phyloP scores from a whole-genome alignment of 2,888 invertebrate species.

The Thymelicus sylvestris region DNA sequence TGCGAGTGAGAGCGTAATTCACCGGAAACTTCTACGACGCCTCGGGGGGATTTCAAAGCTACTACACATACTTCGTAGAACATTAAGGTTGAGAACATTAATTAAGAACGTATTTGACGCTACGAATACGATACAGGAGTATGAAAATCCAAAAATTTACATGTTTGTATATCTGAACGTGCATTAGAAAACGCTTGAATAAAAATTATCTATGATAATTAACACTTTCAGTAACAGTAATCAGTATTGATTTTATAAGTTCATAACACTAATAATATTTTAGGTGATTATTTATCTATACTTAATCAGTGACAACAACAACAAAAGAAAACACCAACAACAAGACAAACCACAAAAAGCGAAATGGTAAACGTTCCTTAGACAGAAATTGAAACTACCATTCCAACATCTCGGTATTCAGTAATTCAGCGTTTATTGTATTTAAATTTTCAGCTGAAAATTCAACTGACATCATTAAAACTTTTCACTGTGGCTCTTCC shows the following conservation, averaged over 20 bases:
- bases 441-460: slow-evolving; percentile 20
- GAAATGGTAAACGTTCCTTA: not conserved
- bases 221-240: too few species aligned
- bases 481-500: slow-evolving; percentile 2
- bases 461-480: slow-evolving; percentile 23
- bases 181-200: too few species aligned
- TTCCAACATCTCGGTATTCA: slow-evolving; percentile 7
- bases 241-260: too few species aligned
- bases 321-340: too few species aligned
- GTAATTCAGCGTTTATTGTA: slow-evolving; percentile 8
- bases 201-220: too few species aligned
- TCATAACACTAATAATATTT: too few species aligned
- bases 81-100: not conserved
- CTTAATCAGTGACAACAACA: too few species aligned
- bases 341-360: too few species aligned
- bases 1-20: slow-evolving; percentile 13
- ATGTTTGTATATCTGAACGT: too few species aligned
- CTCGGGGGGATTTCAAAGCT: not conserved
- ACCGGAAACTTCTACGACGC: slow-evolving; percentile 13
- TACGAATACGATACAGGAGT: too few species aligned
- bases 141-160: too few species aligned
- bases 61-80: not conserved
- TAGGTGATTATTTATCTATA: too few species aligned
- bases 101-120: not conserved
- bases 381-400: slow-evolving; percentile 8